Evolutionary conservation across 2,113 vertebrate species (phyloP).

Genomic region (Barnardius zonarius): DNA sequence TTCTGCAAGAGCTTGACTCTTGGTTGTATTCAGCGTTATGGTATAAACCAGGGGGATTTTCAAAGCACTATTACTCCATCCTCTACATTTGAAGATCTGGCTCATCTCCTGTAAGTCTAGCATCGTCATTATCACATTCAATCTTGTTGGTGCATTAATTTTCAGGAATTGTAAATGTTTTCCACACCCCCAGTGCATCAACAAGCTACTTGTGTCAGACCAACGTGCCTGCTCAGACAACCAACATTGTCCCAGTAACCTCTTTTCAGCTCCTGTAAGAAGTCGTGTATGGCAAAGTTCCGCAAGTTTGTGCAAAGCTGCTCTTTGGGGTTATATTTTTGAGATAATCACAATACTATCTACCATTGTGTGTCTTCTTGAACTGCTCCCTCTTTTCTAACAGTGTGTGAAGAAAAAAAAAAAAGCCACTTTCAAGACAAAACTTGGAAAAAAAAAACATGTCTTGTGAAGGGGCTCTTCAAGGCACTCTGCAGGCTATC

Average conservation of each 20-base stretch:
- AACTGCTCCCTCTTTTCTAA: neutral
- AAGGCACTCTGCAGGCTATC: neutral
- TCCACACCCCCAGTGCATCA: neutral
- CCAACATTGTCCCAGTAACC: rapidly evolving
- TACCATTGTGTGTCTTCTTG: neutral
- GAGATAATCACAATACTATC: neutral
- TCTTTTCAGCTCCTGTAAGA: neutral
- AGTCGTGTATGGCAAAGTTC: neutral
- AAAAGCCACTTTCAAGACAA: neutral
- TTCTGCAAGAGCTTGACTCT: neutral
- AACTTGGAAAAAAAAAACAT: neutral
- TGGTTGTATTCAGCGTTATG: rapidly evolving
- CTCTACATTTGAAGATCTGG: neutral
- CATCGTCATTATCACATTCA: neutral
- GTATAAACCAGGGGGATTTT: neutral
- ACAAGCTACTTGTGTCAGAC: neutral
- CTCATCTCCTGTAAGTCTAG: neutral
- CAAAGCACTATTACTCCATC: neutral
- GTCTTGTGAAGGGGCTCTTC: neutral
- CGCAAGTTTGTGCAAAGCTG: neutral
- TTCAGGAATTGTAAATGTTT: neutral
- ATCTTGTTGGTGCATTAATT: neutral
- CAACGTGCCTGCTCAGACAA: too few relatives aligned
- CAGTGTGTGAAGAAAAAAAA: neutral
- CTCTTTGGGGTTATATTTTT: neutral